These are phyloP conservation scores for Periparus ater DNA, from an alignment of 2,797 vertebrate species.

Conservation along the genomic window DNA sequence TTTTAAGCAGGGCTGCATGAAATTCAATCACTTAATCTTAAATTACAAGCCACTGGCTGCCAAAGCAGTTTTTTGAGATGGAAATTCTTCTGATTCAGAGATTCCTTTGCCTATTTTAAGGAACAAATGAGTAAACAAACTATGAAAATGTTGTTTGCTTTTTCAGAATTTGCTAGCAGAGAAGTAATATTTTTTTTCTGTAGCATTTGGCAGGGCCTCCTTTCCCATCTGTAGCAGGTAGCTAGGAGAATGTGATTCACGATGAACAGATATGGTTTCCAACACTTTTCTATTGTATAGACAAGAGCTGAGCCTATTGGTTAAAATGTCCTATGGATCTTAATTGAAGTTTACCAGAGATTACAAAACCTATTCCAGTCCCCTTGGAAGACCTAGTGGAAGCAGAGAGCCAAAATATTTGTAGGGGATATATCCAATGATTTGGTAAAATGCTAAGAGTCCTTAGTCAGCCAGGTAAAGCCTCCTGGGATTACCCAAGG, in stretches of 20 bases:
- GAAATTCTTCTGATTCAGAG: constrained; percentile 50
- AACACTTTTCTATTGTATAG: constrained; percentile 45
- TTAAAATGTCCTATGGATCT: background rate
- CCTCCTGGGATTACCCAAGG: background rate
- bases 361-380: background rate
- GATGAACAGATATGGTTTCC: constrained; percentile 22
- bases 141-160: constrained; percentile 50
- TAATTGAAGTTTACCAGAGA: background rate
- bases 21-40: constrained; percentile 62
- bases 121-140: constrained; percentile 55
- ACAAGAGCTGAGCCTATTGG: constrained; percentile 30
- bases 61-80: constrained; percentile 58
- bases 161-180: constrained; percentile 79
- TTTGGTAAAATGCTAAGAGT: background rate
- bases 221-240: constrained; percentile 86
- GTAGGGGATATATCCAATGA: background rate
- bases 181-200: constrained; percentile 80
- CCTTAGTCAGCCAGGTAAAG: constrained; percentile 33
- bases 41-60: constrained; percentile 61
- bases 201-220: constrained; percentile 83
- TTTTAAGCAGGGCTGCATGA: constrained; percentile 53
- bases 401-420: constrained; percentile 3
- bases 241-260: constrained; percentile 50
- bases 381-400: background rate
- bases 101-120: constrained; percentile 48